Percentiles rank a stretch among this genome's conserved stretches.
Evolutionary conservation across 2,797 vertebrate genomes (phyloP).

Genomic region (Malacoraja senta): DNA sequence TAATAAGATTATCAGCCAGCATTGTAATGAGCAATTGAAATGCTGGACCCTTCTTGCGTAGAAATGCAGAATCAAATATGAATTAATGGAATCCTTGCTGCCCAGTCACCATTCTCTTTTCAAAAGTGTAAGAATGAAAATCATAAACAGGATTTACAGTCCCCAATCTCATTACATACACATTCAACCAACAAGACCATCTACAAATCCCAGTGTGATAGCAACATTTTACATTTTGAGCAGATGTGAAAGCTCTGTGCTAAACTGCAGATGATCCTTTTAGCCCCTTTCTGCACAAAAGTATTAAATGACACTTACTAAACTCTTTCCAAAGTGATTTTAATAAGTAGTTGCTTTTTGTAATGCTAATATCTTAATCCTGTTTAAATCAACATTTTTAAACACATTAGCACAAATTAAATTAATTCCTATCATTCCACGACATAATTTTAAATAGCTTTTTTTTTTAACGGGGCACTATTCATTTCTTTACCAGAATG

Average conservation of each 20-base stretch:
- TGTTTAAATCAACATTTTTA: slow-evolving; percentile 21
- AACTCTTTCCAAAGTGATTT: slow-evolving; percentile 6
- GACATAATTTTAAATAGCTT: not conserved
- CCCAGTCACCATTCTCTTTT: not conserved
- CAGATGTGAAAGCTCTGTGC: not conserved
- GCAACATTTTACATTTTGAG: slow-evolving; percentile 32
- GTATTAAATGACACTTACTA: not conserved
- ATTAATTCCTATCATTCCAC: not conserved
- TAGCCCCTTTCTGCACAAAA: not conserved
- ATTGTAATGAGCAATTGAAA: slow-evolving; percentile 11
- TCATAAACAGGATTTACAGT: slow-evolving; percentile 25
- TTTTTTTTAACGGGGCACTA: not conserved
- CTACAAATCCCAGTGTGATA: not conserved
- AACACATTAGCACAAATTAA: slow-evolving; percentile 27
- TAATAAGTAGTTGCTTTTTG: not conserved
- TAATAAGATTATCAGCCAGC: slow-evolving; percentile 5
- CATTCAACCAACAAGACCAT: not conserved
- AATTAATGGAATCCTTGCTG: slow-evolving; percentile 12
- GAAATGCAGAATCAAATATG: not conserved
- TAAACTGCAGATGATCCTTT: slow-evolving; percentile 17
- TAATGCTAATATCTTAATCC: slow-evolving; percentile 22
- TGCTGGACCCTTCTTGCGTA: not conserved
- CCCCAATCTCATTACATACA: slow-evolving; percentile 20
- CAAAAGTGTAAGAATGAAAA: slow-evolving; percentile 27
- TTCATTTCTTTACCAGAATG: not conserved